These are phyloP conservation scores for Anas platyrhynchos DNA, from an alignment of 2,113 vertebrate genomes.

Conservation along the genomic window DNA sequence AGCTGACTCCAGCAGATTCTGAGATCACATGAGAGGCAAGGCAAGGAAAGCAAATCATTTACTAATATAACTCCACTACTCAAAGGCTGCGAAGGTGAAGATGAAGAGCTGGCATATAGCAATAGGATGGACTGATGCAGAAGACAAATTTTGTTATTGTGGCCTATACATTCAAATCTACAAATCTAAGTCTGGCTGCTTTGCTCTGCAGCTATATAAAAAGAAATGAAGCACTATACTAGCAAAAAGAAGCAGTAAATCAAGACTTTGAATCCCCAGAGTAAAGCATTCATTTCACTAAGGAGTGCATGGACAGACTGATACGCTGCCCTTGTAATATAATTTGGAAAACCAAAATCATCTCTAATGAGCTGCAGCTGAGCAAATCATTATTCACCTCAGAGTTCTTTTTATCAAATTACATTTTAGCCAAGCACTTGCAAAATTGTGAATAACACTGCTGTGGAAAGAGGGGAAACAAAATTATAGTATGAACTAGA, in stretches of 20 bases:
- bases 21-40: neutral
- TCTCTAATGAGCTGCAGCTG: conserved; percentile 67
- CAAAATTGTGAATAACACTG: conserved; percentile 15
- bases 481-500: conserved; percentile 45
- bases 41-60: neutral
- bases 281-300: conserved; percentile 25
- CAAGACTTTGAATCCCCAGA: conserved; percentile 31
- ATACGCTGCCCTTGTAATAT: conserved; percentile 36
- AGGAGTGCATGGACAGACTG: conserved; percentile 33
- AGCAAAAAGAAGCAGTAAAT: neutral
- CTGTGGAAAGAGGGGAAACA: conserved; percentile 23
- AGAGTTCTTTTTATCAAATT: conserved; percentile 68
- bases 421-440: conserved; percentile 52
- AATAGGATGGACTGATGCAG: neutral
- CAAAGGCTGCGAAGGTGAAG: neutral
- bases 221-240: conserved; percentile 35
- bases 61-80: neutral
- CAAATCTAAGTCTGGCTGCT: neutral
- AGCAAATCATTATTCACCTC: conserved; percentile 70
- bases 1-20: neutral
- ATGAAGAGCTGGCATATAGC: neutral
- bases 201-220: conserved; percentile 2
- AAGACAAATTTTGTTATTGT: neutral
- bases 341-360: conserved; percentile 68
- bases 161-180: neutral